Evolutionary conservation across 2,888 invertebrate genomes (phyloP).

Genomic region (Cyclophora punctaria): DNA sequence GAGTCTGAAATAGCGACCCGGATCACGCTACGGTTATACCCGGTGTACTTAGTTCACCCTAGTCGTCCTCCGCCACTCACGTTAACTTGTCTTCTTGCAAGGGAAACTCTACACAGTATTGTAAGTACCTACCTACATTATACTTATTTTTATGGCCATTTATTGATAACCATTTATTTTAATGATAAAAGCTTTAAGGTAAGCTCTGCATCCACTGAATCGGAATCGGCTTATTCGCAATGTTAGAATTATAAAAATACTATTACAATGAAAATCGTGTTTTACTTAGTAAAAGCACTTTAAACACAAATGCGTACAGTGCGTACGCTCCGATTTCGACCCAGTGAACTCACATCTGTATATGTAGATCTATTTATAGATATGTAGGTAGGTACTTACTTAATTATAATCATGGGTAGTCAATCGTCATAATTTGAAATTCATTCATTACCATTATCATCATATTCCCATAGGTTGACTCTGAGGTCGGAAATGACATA

Average conservation of each 20-base stretch:
- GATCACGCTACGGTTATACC: slow-evolving; percentile 58
- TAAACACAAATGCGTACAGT: too few relatives aligned
- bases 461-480: slow-evolving; percentile 68
- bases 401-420: too few relatives aligned
- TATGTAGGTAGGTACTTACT: too few relatives aligned
- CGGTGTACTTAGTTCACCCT: slow-evolving; percentile 43
- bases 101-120: slow-evolving; percentile 8
- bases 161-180: too few relatives aligned
- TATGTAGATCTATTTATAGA: too few relatives aligned
- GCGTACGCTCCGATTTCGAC: slow-evolving; percentile 1
- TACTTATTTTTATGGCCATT: slow-evolving; percentile 18
- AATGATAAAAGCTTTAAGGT: too few relatives aligned
- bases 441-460: not conserved
- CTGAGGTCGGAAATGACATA: slow-evolving; percentile 77
- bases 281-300: too few relatives aligned
- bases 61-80: slow-evolving; percentile 56
- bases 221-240: too few relatives aligned
- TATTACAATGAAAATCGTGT: too few relatives aligned
- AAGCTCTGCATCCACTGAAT: too few relatives aligned
- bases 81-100: slow-evolving; percentile 37
- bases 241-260: too few relatives aligned
- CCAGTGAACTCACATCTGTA: not conserved
- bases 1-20: slow-evolving; percentile 51
- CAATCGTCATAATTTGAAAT: too few relatives aligned
- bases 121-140: slow-evolving; percentile 36